Evolutionary conservation across 2,113 vertebrate genomes (phyloP).

Genomic region (Bos indicus): DNA sequence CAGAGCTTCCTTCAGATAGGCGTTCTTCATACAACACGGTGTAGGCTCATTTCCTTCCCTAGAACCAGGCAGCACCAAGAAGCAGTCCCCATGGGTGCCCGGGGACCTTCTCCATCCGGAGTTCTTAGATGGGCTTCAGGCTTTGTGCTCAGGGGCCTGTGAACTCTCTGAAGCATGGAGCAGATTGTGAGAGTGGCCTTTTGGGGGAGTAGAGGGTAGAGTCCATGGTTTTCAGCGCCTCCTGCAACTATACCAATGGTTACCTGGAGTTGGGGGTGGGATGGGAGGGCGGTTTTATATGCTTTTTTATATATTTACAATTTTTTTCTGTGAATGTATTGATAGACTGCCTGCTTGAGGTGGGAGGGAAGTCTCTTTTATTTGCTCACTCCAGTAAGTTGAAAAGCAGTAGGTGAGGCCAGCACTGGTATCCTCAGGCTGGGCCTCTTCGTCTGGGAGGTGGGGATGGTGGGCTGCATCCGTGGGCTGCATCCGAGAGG

Average conservation of each 20-base stretch:
- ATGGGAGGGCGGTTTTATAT: background rate
- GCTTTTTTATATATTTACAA: background rate
- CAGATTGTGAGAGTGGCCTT: background rate
- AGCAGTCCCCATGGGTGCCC: background rate
- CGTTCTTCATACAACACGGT: background rate
- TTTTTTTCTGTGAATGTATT: background rate
- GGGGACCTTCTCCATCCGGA: background rate
- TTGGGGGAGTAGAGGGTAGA: background rate
- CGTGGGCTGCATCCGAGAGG: background rate
- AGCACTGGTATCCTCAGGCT: fast-evolving
- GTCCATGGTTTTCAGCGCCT: background rate
- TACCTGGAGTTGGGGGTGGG: background rate
- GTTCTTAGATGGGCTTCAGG: background rate
- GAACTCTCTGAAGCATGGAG: background rate
- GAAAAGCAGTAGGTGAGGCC: background rate
- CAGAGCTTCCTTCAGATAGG: background rate
- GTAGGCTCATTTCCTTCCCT: background rate
- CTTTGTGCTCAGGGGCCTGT: background rate
- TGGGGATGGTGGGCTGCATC: background rate
- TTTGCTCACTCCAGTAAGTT: background rate
- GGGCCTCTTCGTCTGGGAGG: background rate
- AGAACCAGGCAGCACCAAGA: background rate
- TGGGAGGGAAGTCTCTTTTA: background rate
- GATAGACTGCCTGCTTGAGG: background rate
- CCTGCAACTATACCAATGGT: background rate